Percentiles rank a stretch among this genome's conserved stretches.
Evolutionary conservation across 2,113 vertebrate genomes (phyloP).

Genomic region (Malurus elegans): DNA sequence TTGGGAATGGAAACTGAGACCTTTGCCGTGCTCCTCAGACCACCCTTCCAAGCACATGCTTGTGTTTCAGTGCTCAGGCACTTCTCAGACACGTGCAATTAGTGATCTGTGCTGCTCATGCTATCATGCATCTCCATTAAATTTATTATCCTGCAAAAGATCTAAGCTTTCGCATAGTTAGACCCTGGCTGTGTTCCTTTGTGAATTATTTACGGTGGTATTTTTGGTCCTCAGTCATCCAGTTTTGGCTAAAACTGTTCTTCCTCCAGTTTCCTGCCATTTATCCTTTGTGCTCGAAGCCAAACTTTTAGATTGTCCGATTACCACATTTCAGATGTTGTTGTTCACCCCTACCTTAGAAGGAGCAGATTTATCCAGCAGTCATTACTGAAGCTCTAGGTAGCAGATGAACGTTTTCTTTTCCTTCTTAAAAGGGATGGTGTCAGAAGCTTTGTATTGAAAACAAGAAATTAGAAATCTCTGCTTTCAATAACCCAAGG

Average conservation of each 20-base stretch:
- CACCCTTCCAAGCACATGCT: background rate
- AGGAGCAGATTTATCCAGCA: background rate
- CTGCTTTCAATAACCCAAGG: constrained; percentile 6
- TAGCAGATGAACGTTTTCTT: background rate
- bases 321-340: background rate
- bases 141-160: constrained; percentile 52
- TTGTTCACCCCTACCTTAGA: background rate
- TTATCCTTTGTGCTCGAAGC: constrained; percentile 33
- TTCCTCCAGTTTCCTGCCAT: constrained; percentile 50
- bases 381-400: background rate
- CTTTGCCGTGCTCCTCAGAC: background rate
- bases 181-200: constrained; percentile 40
- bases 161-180: constrained; percentile 25
- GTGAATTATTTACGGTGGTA: constrained; percentile 62
- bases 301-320: background rate
- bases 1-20: background rate
- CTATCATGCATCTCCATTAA: constrained; percentile 33
- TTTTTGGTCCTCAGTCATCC: constrained; percentile 44
- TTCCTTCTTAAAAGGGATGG: background rate
- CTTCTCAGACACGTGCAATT: background rate
- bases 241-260: constrained; percentile 21
- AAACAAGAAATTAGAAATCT: background rate
- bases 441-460: background rate
- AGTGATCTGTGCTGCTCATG: background rate
- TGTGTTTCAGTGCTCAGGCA: background rate